Base-by-base conservation (phyloP, 2,888 invertebrate species). In the Pachliopta kotzebuea region DNA sequence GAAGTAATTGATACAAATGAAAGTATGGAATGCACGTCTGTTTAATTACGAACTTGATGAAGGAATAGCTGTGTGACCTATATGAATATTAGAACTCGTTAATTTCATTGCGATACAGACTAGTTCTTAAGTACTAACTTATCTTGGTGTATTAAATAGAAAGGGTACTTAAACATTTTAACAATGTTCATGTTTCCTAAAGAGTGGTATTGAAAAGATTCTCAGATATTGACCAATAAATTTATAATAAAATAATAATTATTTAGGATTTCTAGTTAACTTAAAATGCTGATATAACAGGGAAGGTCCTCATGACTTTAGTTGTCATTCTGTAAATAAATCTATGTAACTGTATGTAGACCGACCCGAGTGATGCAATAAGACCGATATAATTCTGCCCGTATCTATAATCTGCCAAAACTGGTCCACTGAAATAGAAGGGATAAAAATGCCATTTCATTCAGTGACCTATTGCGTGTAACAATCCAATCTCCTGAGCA, bases 401-500 rank as follows among this genome's bases (percentile, higher is more conserved):
- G 52, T 37, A 53, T 37, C 53, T 54, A 60, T 8, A 14, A 23
- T 54, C 53, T 60, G 18, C 53, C 53, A 54, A 54, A 54, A 54
- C 18, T 53, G 31, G n/a, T n/a, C 6, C 45, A 45, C 18, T 45
- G n/a, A n/a, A 18, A 45, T 45, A 45, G 6, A 45, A 45, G 45
- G 45, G 45, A 45, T 60, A 62, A 56, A 55, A 63, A 68, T 52
- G 8, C 42, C 56, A 20, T 60, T 50, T 52, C 50, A 55, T 60
- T 56, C 37, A 59, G 56, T 65, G 58, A 62, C 70, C 76, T 72
- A 76, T 84, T 84, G 81, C 82, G 79, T 79, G 79, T 83, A 79
- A 77, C 81, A 83, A 86, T 86, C 80, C 81, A 84, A 86, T 84
- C 80, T 83, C 74, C 74, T 79, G 80, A 84, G 79, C 85, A 84